A percentile compares a stretch with the other conserved stretches of the same genome.
Conservation (phyloP, 2,797 vertebrate genomes). For the Urosaurus nigricauda region DNA sequence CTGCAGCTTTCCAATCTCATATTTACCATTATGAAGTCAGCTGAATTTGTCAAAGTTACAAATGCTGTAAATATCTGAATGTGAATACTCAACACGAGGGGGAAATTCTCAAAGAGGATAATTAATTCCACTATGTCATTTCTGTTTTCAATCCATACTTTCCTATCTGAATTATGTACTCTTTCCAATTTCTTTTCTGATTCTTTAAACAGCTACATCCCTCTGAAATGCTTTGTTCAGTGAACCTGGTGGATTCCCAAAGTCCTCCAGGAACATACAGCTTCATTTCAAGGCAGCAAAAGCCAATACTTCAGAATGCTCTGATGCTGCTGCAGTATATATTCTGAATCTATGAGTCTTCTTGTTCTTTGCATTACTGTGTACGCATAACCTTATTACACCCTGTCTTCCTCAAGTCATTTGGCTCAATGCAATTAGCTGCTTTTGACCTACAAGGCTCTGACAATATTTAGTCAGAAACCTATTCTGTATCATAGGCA, state of each 20-base stretch:
- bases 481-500: not conserved
- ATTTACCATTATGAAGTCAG: not conserved
- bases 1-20: not conserved
- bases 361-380: constrained; percentile 40
- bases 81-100: constrained; percentile 1
- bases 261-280: constrained; percentile 23
- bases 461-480: not conserved
- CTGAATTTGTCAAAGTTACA: constrained; percentile 10
- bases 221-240: not conserved
- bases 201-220: not conserved
- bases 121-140: not conserved
- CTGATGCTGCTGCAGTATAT: constrained; percentile 3
- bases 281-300: constrained; percentile 38
- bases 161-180: not conserved
- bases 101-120: not conserved
- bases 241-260: constrained; percentile 24
- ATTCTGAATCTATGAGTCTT: constrained; percentile 29
- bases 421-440: not conserved
- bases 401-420: constrained; percentile 7
- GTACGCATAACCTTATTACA: not conserved
- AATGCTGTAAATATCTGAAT: constrained; percentile 3
- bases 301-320: constrained; percentile 21
- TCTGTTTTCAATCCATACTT: not conserved
- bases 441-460: not conserved
- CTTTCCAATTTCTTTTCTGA: fast-evolving